These are phyloP conservation scores for Neotragus pygmaeus DNA, from an alignment of 2,113 vertebrate species.

Conservation along the genomic window DNA sequence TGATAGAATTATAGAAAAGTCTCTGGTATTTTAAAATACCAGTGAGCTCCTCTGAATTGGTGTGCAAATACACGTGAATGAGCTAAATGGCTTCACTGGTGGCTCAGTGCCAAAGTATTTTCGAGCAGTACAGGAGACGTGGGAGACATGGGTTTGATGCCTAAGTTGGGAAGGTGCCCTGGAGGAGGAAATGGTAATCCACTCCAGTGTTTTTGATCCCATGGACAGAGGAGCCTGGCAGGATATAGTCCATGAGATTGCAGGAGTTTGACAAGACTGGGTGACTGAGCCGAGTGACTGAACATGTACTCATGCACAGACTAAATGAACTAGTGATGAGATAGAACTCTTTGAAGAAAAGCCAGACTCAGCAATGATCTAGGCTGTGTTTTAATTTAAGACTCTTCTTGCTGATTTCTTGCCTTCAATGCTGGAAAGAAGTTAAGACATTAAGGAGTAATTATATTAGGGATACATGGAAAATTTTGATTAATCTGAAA, in stretches of 20 bases:
- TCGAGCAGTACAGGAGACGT: accelerated
- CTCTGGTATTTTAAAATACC: neutral
- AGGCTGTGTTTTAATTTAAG: neutral
- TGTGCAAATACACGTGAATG: neutral
- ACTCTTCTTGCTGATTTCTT: conserved; percentile 7
- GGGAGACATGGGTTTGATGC: neutral
- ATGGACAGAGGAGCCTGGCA: neutral
- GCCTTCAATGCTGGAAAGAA: neutral
- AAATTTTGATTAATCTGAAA: neutral
- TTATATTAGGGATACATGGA: neutral
- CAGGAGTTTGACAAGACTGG: neutral
- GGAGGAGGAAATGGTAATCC: neutral
- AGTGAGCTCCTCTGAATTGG: neutral
- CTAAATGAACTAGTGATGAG: neutral
- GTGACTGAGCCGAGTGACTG: neutral
- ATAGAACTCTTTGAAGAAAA: neutral
- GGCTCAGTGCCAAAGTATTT: neutral
- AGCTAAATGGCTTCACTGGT: neutral
- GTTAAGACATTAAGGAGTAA: neutral
- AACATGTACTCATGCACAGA: neutral
- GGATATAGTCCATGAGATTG: neutral
- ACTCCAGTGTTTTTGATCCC: neutral
- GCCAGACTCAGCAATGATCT: neutral
- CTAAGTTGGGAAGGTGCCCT: neutral
- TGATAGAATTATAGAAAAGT: neutral